These are phyloP conservation scores for Imbricaverruca yamaguchii DNA, from an alignment of 2,888 invertebrate species.

Conservation along the genomic window DNA sequence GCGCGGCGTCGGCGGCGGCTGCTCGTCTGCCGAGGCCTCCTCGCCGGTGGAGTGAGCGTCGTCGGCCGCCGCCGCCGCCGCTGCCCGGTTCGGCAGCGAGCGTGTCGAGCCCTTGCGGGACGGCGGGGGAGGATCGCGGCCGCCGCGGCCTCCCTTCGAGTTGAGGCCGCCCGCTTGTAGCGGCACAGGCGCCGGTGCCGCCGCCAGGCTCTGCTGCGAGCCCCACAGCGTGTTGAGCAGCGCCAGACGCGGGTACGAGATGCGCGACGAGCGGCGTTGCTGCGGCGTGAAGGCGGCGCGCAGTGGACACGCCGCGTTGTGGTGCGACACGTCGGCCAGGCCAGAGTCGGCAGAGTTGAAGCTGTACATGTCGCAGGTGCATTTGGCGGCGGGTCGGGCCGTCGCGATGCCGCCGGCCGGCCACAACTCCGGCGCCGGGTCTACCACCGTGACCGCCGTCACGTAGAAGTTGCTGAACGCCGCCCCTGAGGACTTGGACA, in stretches of 20 bases:
- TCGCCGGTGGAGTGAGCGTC: background rate
- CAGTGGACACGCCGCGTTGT: conserved; percentile 48
- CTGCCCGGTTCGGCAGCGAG: conserved; percentile 24
- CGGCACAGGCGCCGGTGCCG: background rate
- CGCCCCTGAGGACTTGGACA: background rate
- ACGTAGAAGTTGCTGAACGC: conserved; percentile 28
- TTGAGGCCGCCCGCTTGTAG: background rate
- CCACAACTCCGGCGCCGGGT: conserved; percentile 22
- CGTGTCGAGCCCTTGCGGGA: conserved; percentile 28
- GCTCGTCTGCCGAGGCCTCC: background rate
- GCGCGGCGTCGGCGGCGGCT: background rate
- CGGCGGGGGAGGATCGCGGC: conserved; percentile 21
- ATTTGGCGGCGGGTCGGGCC: background rate
- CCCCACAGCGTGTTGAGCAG: conserved; percentile 15
- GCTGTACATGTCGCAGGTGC: conserved; percentile 31
- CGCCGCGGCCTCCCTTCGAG: background rate
- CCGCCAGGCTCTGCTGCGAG: background rate
- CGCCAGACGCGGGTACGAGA: conserved; percentile 19
- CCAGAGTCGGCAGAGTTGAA: conserved; percentile 62
- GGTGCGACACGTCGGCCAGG: conserved; percentile 58
- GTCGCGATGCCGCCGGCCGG: background rate
- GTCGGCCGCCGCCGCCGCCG: background rate
- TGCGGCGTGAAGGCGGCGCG: conserved; percentile 36
- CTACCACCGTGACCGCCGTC: conserved; percentile 26
- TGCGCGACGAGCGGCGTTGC: background rate